Percentiles rank a stretch among this genome's conserved stretches.
These are phyloP conservation scores for Ariopsis seemanni DNA, from an alignment of 2,113 vertebrate genomes.

Conservation along the genomic window DNA sequence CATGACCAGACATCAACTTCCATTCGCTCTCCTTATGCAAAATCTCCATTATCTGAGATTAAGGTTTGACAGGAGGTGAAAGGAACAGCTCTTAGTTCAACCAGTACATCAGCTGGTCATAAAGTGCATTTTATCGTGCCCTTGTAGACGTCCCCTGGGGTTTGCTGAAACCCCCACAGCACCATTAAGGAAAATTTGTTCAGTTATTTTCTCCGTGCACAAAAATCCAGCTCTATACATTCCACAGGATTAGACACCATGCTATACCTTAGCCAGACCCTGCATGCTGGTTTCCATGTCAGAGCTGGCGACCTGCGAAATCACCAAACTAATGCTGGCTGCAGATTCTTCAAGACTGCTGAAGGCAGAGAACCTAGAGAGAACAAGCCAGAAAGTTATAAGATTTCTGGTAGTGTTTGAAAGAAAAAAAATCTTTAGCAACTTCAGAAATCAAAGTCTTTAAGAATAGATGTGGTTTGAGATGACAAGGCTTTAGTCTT, in stretches of 20 bases:
- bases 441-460: not conserved
- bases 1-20: conserved; percentile 95
- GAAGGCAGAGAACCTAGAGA: conserved; percentile 84
- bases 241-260: not conserved
- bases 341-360: conserved; percentile 69
- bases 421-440: not conserved
- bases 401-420: not conserved
- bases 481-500: too few species aligned
- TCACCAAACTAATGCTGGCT: conserved; percentile 96
- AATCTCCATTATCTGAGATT: conserved; percentile 87
- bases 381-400: not conserved
- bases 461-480: too few species aligned
- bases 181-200: not conserved
- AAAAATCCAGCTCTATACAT: too few species aligned
- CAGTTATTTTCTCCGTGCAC: too few species aligned
- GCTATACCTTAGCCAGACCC: conserved; percentile 88
- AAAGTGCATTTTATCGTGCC: too few species aligned
- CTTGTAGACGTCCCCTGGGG: too few species aligned
- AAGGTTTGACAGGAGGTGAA: not conserved
- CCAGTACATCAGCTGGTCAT: not conserved
- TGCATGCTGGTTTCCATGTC: conserved; percentile 95
- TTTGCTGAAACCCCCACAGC: not conserved
- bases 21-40: conserved; percentile 90
- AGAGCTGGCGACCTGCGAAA: conserved; percentile 95
- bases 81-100: not conserved